Evolutionary conservation across 2,888 invertebrate genomes (phyloP), one percentile per base, ranked within the genome.

Genomic region (Ashinkailepas kermadecensis): DNA sequence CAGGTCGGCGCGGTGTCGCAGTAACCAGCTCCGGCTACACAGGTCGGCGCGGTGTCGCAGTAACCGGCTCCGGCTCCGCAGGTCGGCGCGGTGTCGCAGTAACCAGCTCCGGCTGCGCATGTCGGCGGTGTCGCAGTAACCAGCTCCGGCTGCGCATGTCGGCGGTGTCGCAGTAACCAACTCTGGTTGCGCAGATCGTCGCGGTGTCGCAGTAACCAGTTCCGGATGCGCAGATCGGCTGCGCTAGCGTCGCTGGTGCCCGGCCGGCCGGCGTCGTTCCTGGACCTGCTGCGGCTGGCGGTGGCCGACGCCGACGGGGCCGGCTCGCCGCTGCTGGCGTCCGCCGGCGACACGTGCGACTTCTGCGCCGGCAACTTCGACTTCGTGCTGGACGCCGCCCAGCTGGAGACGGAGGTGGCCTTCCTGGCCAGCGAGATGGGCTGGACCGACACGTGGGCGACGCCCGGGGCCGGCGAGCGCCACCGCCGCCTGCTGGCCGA

Each of bases 321-420:
- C 11, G 13, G 23, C 23, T 23, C 23, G 23, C 9, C 10, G 1
- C 23, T 23, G 23, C 65, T 67, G 65, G 23, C 1, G 23, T 3
- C 65, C 65, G 65, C 65, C 10, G 23, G 11, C 65, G 23, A 23
- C 23, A 2, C 21, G 23, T 67, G 65, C 65, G 23, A 23, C 65
- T 10, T 67, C 65, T 67, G 65, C 65, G 9, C 23, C 23, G 23
- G 11, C 65, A 23, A 67, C 23, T 67, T 23, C 65, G 65, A 67
- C 65, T 67, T 67, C 65, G 65, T 67, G 65, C 65, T 67, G 65
- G 23, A 67, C 65, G 65, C 65, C 23, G 65, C 23, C 23, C 23
- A 67, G 7, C 65, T 67, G 12, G 65, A 10, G 23, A 23, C 23
- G 23, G 65, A 67, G 65, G 7, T 67, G 23, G 9, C 23, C 9